Percentiles rank a stretch among this genome's conserved stretches.
Conservation (phyloP, 1,140 invertebrate species). For the Drosophila navojoa region DNA sequence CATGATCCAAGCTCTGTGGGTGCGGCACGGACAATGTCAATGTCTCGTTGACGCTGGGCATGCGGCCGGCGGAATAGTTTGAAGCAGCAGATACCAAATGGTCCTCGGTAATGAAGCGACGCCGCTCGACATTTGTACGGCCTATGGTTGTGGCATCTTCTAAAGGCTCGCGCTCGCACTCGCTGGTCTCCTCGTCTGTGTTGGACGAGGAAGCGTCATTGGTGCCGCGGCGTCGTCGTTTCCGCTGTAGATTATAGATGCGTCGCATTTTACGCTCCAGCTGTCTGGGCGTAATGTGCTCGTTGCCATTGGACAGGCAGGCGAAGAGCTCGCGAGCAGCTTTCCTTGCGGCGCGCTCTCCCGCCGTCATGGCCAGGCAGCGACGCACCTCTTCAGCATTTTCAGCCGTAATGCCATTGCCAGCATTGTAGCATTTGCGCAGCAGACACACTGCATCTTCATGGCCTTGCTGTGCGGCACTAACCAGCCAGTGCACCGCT, state of each 20-base stretch:
- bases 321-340: constrained; percentile 93
- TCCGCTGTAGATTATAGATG: constrained; percentile 85
- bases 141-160: constrained; percentile 53
- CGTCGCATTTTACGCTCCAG: constrained; percentile 88
- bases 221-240: constrained; percentile 74
- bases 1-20: constrained; percentile 87
- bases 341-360: constrained; percentile 93
- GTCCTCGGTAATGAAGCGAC: constrained; percentile 89
- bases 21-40: constrained; percentile 88
- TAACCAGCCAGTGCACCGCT: constrained; percentile 94
- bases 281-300: constrained; percentile 93
- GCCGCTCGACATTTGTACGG: constrained; percentile 50
- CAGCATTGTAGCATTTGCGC: constrained; percentile 90
- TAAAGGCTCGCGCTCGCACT: constrained; percentile 62
- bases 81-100: constrained; percentile 91
- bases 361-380: constrained; percentile 91
- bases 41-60: constrained; percentile 90
- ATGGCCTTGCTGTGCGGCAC: constrained; percentile 95
- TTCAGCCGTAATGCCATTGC: constrained; percentile 91
- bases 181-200: constrained; percentile 69
- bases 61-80: constrained; percentile 90
- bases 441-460: constrained; percentile 92
- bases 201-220: constrained; percentile 55
- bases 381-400: constrained; percentile 93
- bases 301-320: constrained; percentile 92